phyloP scores from a whole-genome alignment of 2,797 vertebrate species.

The Serranus cabrilla region DNA sequence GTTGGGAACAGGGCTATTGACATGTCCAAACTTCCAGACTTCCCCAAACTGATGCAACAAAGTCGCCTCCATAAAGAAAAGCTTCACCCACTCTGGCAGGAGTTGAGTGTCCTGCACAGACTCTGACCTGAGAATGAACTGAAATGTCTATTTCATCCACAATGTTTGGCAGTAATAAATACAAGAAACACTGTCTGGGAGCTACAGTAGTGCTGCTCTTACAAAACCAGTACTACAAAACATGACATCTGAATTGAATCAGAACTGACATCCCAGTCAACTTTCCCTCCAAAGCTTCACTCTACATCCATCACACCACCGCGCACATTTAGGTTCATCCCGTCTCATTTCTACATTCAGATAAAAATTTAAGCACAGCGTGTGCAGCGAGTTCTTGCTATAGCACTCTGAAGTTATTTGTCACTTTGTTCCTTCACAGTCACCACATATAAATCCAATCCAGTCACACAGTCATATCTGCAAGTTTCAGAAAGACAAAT shows the following conservation, averaged over 20 bases:
- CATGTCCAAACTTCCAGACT: too few species aligned
- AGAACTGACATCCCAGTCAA: conserved; percentile 30
- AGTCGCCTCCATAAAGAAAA: not conserved
- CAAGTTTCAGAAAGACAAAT: conserved; percentile 22
- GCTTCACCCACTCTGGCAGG: not conserved
- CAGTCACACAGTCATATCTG: conserved; percentile 19
- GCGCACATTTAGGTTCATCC: conserved; percentile 18
- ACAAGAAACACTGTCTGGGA: not conserved
- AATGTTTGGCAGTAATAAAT: not conserved
- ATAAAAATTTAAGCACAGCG: not conserved
- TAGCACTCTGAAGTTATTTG: conserved; percentile 4
- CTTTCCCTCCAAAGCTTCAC: not conserved
- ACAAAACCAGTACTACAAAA: conserved; percentile 11
- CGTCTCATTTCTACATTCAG: conserved; percentile 5
- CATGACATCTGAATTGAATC: conserved; percentile 4
- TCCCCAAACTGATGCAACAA: not conserved
- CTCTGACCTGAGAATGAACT: not conserved
- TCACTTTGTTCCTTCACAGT: conserved; percentile 26
- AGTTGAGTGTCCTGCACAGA: not conserved
- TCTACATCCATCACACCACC: conserved; percentile 18
- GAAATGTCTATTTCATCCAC: not conserved
- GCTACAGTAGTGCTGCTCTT: not conserved
- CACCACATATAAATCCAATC: conserved; percentile 15
- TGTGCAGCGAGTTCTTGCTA: not conserved
- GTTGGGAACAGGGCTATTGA: too few species aligned